Evolutionary conservation across 1,140 invertebrate species (phyloP).

Genomic region (Dryas iulia): DNA sequence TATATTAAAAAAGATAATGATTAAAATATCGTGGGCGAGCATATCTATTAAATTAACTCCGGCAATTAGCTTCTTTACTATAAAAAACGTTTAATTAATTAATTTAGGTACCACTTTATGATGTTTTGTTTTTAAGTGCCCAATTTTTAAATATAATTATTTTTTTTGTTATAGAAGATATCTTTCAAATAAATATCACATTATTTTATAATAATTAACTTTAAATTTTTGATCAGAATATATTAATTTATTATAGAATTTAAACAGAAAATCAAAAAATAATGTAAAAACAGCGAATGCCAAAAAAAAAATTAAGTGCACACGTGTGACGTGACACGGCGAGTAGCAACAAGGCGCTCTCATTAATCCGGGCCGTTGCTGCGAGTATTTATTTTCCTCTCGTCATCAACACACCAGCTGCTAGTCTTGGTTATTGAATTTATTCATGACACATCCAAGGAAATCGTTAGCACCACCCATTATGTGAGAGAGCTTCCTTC

Average conservation of each 20-base stretch:
- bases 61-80: too few relatives aligned
- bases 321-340: constrained; percentile 1
- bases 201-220: too few relatives aligned
- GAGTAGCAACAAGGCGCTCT: constrained; percentile 27
- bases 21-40: too few relatives aligned
- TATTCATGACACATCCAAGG: constrained; percentile 37
- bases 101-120: too few relatives aligned
- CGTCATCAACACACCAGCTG: constrained; percentile 29
- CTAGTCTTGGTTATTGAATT: constrained; percentile 33
- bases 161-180: too few relatives aligned
- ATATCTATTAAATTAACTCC: too few relatives aligned
- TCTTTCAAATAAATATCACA: too few relatives aligned
- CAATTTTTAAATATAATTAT: too few relatives aligned
- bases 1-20: too few relatives aligned
- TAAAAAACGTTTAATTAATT: too few relatives aligned
- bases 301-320: not conserved
- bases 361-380: constrained; percentile 32
- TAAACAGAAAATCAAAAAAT: not conserved
- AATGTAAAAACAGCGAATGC: not conserved
- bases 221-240: too few relatives aligned
- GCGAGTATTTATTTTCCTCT: constrained; percentile 35
- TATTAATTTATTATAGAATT: not conserved
- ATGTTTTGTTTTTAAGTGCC: too few relatives aligned
- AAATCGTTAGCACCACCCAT: constrained; percentile 31
- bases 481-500: constrained; percentile 19